Conservation (phyloP, 1,140 invertebrate species). For the Stenopsyche tienmushanensis region DNA sequence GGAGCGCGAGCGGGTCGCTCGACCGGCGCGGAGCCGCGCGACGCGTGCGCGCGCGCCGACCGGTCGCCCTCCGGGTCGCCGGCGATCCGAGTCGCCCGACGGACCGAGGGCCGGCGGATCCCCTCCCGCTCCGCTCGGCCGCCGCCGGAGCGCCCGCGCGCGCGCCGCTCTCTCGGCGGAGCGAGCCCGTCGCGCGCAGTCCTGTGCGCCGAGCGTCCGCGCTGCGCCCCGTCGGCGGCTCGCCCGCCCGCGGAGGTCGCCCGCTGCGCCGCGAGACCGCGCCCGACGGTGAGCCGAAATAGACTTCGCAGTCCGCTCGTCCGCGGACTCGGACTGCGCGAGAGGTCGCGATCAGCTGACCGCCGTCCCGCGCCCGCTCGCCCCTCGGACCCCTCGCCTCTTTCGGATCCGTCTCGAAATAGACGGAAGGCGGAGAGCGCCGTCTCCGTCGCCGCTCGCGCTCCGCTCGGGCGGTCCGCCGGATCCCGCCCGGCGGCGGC, state of each 20-base stretch:
- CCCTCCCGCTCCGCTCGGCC: background rate
- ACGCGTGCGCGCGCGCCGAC: too few relatives aligned
- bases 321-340: background rate
- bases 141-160: background rate
- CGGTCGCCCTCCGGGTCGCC: background rate
- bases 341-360: background rate
- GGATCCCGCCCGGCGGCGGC: background rate
- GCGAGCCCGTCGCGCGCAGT: background rate
- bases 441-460: background rate
- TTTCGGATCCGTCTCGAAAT: constrained; percentile 4
- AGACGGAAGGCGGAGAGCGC: background rate
- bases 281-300: constrained; percentile 5
- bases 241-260: background rate
- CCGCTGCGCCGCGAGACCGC: constrained; percentile 4
- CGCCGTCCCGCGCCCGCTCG: background rate
- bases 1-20: background rate
- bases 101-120: constrained; percentile 6
- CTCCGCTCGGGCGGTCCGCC: background rate
- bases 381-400: background rate
- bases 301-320: background rate
- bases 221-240: background rate
- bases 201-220: background rate
- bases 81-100: constrained; percentile 3
- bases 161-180: background rate
- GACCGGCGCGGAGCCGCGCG: background rate